phyloP scores from a whole-genome alignment of 2,797 vertebrate genomes.

The Selene dorsalis region DNA sequence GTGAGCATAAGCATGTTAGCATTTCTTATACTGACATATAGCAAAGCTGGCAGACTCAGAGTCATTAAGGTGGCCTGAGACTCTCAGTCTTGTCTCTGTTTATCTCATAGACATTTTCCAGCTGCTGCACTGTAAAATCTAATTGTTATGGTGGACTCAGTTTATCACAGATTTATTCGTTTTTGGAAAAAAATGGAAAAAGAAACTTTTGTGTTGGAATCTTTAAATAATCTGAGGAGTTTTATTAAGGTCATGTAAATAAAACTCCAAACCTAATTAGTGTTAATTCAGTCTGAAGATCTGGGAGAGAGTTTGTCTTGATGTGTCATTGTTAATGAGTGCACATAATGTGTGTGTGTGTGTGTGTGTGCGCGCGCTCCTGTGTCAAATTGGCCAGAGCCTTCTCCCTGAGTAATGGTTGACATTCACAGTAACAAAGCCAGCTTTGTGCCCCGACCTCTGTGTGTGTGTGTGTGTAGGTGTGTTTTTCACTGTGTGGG shows the following conservation, averaged over 20 bases:
- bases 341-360: slow-evolving; percentile 28
- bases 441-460: slow-evolving; percentile 74
- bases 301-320: background rate
- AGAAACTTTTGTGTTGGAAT: background rate
- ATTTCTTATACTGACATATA: background rate
- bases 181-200: background rate
- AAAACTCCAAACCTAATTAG: background rate
- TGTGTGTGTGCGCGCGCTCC: slow-evolving; percentile 56
- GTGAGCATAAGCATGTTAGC: background rate
- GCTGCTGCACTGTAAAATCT: background rate
- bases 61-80: background rate
- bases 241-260: background rate
- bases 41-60: background rate
- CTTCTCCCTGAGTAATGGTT: slow-evolving; percentile 68
- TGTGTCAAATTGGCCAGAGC: slow-evolving; percentile 61
- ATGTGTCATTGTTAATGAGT: background rate
- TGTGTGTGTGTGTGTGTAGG: slow-evolving; percentile 52
- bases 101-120: background rate
- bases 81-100: background rate
- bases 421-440: slow-evolving; percentile 80
- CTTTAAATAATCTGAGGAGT: background rate
- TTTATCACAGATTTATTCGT: background rate
- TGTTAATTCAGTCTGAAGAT: background rate
- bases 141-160: background rate
- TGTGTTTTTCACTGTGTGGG: slow-evolving; percentile 30